Evolutionary conservation across 2,113 vertebrate genomes (phyloP), one percentile per base, ranked within the genome.

Genomic region (Acanthochromis polyacanthus): DNA sequence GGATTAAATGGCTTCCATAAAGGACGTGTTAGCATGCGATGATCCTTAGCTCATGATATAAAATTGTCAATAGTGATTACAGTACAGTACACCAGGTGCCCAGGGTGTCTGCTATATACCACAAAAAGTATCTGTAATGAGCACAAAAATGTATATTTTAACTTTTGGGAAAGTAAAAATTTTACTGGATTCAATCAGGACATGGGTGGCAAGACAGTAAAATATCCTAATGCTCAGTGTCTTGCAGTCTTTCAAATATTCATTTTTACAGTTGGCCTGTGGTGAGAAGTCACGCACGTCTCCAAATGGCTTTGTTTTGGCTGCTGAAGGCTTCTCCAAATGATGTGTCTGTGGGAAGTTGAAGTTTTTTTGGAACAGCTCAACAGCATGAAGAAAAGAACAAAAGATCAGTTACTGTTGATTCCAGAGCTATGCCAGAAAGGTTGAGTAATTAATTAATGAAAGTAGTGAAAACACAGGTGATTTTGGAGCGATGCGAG

Each of bases 371-470:
- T 25, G 6, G 1, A 63, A 30, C 10, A 23, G 12, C n/a, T 36
- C 48, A 55, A 25, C 30, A 25, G 36, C 52, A 16, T 52, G 20
- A 32, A 22, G 51, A 58, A 46, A 70, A 70, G 46, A 17, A 75
- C 30, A 43, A 5, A 62, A 48, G 40, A 69, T 59, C 2, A 43
- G 40, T 43, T 43, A 43, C 12, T 14, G 9, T 45, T 60, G 56
- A 50, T 17, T 52, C 16, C 30, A 45, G 22, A 28, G 23, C 9
- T 3, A 5, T 71, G 19, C 60, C 62, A 50, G 17, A 69, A 64
- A 19, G 55, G 10, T 20, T 32, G 57, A 72, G 60, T 14, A 12
- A 15, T 43, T 43, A 43, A 43, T 43, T 4, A 43, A 43, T 43
- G 12, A 43, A 43, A 8, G 12, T 15, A 43, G 46, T 43, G 56